Evolutionary conservation across 2,888 invertebrate genomes (phyloP), one percentile per base, ranked within the genome.

Genomic region (Myopa testacea): DNA sequence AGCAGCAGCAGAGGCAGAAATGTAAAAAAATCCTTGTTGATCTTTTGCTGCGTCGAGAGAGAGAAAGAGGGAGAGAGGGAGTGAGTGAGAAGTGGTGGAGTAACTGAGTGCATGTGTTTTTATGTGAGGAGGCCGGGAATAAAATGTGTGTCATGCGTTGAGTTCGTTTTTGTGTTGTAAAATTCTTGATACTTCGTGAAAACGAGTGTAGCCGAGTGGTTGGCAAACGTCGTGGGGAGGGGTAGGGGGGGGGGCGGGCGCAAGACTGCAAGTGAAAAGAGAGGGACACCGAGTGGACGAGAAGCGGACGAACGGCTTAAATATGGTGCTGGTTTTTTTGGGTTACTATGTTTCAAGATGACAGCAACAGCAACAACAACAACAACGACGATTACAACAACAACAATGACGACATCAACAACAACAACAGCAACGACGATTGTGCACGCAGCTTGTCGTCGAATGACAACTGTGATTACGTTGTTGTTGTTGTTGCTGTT

Each of bases 91-190:
- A 14, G 50, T 14, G 50, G 50, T 1, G 50, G 50, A 50, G 50
- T n/a, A n/a, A n/a, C n/a, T n/a, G n/a, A n/a, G n/a, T n/a, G 40
- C 40, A 8, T 40, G 45, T 45, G 10, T 10, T 8, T 45, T 1
- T 10, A 3, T 6, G 45, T 14, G 65, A 38, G 65, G 16, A 65
- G 16, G 34, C 8, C 4, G 37, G 34, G 34, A 65, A 38, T 7
- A 45, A 68, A 68, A 67, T 67, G 67, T 67, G n/a, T 67, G 67
- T 67, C 68, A 68, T 68, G 38, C 38, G 65, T 38, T 45, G 45
- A 45, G 45, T 45, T 55, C 55, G 55, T 55, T 55, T n/a, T 5
- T 68, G 12, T 68, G 68, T n/a, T 8, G 63, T 34, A 3, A 63
- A 63, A 63, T 26, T 63, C 4, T 63, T 63, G 26, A 63, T 63